Percentiles rank a stretch among this genome's conserved stretches.
These are phyloP conservation scores for Hemitrygon akajei DNA, from an alignment of 2,797 vertebrate species.

Conservation along the genomic window DNA sequence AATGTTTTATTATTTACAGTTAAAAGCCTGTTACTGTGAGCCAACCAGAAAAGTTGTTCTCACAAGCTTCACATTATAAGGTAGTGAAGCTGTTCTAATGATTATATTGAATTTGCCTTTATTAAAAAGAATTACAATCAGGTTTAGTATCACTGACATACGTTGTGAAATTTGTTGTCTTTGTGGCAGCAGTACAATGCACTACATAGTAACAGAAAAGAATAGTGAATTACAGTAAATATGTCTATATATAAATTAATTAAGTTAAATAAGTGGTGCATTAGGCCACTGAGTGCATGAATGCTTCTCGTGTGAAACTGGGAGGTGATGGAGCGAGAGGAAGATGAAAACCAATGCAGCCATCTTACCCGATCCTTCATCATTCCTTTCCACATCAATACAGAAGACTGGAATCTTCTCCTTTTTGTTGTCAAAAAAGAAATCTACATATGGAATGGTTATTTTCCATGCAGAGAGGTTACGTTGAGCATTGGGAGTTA, in stretches of 20 bases:
- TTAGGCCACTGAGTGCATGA: too few relatives aligned
- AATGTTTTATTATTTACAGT: neutral
- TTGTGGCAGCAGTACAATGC: too few relatives aligned
- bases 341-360: constrained; percentile 18
- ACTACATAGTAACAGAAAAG: too few relatives aligned
- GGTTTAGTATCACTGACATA: too few relatives aligned
- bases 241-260: too few relatives aligned
- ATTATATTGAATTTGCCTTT: neutral
- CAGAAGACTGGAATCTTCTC: constrained; percentile 85
- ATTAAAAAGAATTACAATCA: neutral
- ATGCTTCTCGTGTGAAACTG: neutral
- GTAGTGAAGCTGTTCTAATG: neutral
- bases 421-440: constrained; percentile 76
- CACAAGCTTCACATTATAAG: neutral
- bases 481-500: constrained; percentile 64
- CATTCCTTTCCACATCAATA: constrained; percentile 86
- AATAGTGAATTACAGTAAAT: too few relatives aligned
- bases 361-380: constrained; percentile 69
- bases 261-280: too few relatives aligned
- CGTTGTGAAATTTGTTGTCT: too few relatives aligned
- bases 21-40: neutral
- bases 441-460: constrained; percentile 79
- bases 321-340: neutral
- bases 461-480: constrained; percentile 85
- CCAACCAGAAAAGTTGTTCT: neutral